These are phyloP conservation scores for Liasis olivaceus DNA, from an alignment of 2,797 vertebrate species.

Conservation along the genomic window DNA sequence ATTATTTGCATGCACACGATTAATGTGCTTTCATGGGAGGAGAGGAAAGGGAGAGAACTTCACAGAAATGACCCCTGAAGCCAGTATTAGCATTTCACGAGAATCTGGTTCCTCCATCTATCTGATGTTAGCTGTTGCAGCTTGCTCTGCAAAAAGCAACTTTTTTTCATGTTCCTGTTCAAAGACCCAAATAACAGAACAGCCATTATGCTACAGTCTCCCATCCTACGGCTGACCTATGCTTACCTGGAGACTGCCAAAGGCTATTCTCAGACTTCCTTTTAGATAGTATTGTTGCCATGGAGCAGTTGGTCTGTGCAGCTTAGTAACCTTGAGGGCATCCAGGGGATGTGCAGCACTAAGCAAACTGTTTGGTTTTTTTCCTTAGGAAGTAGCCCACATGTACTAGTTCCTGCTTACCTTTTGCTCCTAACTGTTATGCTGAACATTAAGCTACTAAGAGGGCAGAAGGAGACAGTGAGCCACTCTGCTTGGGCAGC, in stretches of 20 bases:
- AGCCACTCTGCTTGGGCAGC: not conserved
- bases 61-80: not conserved
- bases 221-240: not conserved
- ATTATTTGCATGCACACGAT: not conserved
- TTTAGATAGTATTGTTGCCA: conserved; percentile 21
- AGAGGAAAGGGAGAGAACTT: not conserved
- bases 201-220: not conserved
- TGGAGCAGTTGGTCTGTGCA: not conserved
- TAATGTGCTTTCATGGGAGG: not conserved
- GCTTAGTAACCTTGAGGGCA: not conserved
- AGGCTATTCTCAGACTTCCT: not conserved
- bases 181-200: not conserved
- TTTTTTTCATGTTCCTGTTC: not conserved
- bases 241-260: conserved; percentile 2
- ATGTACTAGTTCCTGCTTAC: not conserved
- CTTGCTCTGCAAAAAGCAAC: not conserved
- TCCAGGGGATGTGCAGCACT: not conserved
- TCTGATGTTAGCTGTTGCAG: not conserved
- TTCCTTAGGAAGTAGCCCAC: not conserved
- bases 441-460: not conserved
- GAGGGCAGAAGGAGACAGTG: not conserved
- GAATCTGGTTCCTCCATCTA: no score
- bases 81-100: not conserved
- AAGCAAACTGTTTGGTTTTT: not conserved
- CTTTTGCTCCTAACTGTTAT: not conserved